phyloP scores from a whole-genome alignment of 2,888 invertebrate species.

The Drosophila borborema region DNA sequence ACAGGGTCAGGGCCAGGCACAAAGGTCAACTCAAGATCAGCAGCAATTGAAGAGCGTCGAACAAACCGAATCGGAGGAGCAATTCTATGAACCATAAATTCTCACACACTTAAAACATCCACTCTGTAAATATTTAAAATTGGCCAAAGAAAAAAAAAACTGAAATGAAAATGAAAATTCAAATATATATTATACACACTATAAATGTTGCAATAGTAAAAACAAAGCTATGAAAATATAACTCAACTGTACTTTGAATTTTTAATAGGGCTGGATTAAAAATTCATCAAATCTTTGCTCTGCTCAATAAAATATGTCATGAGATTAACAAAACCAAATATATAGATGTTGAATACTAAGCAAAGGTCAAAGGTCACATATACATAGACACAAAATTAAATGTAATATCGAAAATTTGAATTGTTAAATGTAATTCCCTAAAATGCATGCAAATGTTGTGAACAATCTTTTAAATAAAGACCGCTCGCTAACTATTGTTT shows the following conservation, averaged over 20 bases:
- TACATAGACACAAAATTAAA: constrained; percentile 33
- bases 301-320: constrained; percentile 40
- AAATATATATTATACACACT: constrained; percentile 23
- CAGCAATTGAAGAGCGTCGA: constrained; percentile 42
- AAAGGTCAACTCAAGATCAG: constrained; percentile 17
- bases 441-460: constrained; percentile 62
- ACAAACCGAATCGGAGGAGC: constrained; percentile 52
- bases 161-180: constrained; percentile 26
- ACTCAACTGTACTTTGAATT: constrained; percentile 72
- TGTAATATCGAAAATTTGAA: constrained; percentile 39
- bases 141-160: constrained; percentile 30
- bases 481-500: constrained; percentile 30
- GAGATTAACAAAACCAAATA: constrained; percentile 4
- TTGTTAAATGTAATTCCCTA: constrained; percentile 47
- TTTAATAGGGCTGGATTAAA: constrained; percentile 85
- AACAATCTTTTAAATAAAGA: constrained; percentile 60
- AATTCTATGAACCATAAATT: constrained; percentile 62
- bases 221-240: not conserved
- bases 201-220: constrained; percentile 26
- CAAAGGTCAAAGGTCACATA: constrained; percentile 17
- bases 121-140: constrained; percentile 60
- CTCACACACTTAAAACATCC: not conserved
- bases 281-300: constrained; percentile 80
- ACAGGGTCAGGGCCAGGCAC: constrained; percentile 17
- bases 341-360: not conserved